Evolutionary conservation across 2,888 invertebrate species (phyloP).

Genomic region (Ferdinandea cuprea): DNA sequence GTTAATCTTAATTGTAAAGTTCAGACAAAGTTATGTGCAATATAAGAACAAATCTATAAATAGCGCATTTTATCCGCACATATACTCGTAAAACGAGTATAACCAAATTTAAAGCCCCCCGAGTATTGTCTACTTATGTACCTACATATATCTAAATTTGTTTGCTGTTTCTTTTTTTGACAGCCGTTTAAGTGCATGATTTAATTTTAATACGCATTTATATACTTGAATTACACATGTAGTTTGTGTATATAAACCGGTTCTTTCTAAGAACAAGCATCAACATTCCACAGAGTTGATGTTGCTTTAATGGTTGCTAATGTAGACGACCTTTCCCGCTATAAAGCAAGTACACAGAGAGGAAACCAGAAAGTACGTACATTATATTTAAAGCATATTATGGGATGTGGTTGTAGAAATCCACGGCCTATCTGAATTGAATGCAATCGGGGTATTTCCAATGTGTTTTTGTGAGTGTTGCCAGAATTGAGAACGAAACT

Average conservation of each 20-base stretch:
- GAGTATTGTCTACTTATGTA: too few relatives aligned
- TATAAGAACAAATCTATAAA: too few relatives aligned
- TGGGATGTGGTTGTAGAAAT: not conserved
- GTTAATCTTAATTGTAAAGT: too few relatives aligned
- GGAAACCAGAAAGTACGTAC: not conserved
- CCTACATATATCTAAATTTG: not conserved
- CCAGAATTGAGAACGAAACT: not conserved
- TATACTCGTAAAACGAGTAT: too few relatives aligned
- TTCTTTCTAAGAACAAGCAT: slow-evolving; percentile 6
- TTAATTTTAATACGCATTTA: slow-evolving; percentile 25
- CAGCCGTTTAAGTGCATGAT: not conserved
- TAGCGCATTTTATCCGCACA: too few relatives aligned
- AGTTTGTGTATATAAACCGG: slow-evolving; percentile 25
- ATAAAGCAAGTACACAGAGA: not conserved
- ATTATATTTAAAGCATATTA: not conserved
- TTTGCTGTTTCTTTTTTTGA: slow-evolving; percentile 7
- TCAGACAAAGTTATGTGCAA: too few relatives aligned
- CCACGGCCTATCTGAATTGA: not conserved
- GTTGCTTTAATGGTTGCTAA: slow-evolving; percentile 9
- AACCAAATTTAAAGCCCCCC: too few relatives aligned
- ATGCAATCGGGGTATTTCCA: not conserved
- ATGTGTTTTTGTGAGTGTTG: not conserved
- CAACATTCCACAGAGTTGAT: slow-evolving; percentile 5
- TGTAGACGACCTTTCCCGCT: slow-evolving; percentile 35
- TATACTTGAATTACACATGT: not conserved